A percentile compares a stretch with the other conserved stretches of the same genome.
phyloP scores from a whole-genome alignment of 2,113 vertebrate genomes.

The Chinchilla lanigera region DNA sequence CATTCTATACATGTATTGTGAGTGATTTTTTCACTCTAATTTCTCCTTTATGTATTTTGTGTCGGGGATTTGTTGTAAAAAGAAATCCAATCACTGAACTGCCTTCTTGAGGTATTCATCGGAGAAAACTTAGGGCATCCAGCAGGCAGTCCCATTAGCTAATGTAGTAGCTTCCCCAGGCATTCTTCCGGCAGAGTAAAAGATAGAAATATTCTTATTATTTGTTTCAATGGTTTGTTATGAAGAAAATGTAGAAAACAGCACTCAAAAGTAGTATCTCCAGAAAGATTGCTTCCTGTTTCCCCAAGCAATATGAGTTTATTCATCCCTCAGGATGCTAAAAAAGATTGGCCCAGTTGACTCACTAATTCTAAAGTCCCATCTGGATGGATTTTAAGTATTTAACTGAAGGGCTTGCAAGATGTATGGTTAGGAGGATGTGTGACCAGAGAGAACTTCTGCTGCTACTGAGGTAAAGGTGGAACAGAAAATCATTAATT shows the following conservation, averaged over 20 bases:
- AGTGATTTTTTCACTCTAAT: constrained; percentile 50
- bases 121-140: constrained; percentile 57
- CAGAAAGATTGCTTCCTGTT: background rate
- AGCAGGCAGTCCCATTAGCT: constrained; percentile 44
- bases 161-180: constrained; percentile 36
- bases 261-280: background rate
- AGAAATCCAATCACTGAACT: constrained; percentile 28
- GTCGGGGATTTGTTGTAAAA: constrained; percentile 1
- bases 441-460: background rate
- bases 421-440: background rate
- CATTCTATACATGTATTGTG: constrained; percentile 48
- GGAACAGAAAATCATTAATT: background rate
- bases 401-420: background rate
- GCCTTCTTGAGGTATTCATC: constrained; percentile 38
- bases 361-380: background rate
- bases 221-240: constrained; percentile 50
- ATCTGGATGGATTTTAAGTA: background rate
- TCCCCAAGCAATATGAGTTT: background rate
- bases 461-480: background rate
- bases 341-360: background rate
- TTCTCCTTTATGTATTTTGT: constrained; percentile 71
- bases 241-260: background rate
- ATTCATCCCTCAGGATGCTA: background rate
- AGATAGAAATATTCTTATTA: background rate
- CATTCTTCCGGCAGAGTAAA: background rate